These are phyloP conservation scores for Sylvilagus bachmani DNA, from an alignment of 2,113 vertebrate genomes.

Conservation along the genomic window DNA sequence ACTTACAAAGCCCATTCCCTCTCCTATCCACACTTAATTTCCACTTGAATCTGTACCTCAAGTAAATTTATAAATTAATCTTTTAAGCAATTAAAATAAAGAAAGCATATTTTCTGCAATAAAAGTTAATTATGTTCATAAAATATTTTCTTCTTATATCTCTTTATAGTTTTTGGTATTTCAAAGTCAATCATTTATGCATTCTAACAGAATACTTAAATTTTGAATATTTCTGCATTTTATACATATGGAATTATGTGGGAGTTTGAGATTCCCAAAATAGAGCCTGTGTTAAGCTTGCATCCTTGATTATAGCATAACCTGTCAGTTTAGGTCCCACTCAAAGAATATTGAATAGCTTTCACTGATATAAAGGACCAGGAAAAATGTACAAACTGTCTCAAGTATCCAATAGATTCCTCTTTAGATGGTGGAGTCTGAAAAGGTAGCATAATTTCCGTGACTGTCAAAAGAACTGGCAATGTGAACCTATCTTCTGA, in stretches of 20 bases:
- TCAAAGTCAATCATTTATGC: not conserved
- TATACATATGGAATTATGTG: not conserved
- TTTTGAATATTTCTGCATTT: not conserved
- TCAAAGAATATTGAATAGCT: not conserved
- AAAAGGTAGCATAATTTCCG: not conserved
- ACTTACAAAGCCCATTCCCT: not conserved
- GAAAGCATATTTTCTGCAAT: not conserved
- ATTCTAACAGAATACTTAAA: not conserved
- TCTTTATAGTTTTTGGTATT: not conserved
- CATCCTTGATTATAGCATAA: not conserved
- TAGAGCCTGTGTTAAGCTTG: not conserved
- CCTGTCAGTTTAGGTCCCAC: not conserved
- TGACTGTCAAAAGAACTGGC: not conserved
- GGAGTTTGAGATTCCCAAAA: not conserved
- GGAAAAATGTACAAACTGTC: not conserved
- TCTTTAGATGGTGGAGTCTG: not conserved
- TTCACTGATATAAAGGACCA: not conserved
- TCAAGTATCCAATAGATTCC: not conserved
- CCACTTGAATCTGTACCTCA: not conserved
- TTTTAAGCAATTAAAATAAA: not conserved
- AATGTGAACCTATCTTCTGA: not conserved
- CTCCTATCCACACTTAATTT: not conserved
- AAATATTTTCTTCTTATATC: not conserved
- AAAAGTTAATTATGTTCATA: not conserved
- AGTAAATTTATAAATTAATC: not conserved